Evolutionary conservation across 2,888 invertebrate genomes (phyloP).

Genomic region (Eristalinus sepulchralis): DNA sequence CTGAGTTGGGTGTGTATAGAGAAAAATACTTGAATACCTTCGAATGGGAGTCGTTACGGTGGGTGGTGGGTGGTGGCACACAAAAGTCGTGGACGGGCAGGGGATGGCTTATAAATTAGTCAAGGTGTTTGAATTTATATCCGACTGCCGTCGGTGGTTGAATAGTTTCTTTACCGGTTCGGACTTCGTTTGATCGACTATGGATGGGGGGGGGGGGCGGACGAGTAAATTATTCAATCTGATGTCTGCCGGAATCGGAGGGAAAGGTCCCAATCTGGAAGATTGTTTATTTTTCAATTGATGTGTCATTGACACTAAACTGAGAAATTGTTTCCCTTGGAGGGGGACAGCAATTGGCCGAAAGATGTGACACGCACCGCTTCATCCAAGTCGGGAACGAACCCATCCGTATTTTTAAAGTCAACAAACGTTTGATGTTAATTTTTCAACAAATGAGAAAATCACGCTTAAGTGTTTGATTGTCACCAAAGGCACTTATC

Average conservation of each 20-base stretch:
- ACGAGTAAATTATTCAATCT: slow-evolving; percentile 38
- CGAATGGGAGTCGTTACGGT: neutral
- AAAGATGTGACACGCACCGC: too few relatives aligned
- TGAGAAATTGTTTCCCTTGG: neutral
- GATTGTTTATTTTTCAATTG: neutral
- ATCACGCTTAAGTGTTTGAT: too few relatives aligned
- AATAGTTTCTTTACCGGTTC: slow-evolving; percentile 42
- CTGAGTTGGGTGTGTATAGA: neutral
- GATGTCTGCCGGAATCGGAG: slow-evolving; percentile 22
- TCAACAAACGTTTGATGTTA: too few relatives aligned
- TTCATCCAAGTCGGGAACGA: too few relatives aligned
- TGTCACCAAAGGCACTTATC: too few relatives aligned
- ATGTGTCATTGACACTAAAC: neutral
- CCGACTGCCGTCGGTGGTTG: slow-evolving; percentile 22
- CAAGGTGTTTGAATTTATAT: slow-evolving; percentile 47
- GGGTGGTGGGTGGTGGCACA: neutral
- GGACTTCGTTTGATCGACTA: slow-evolving; percentile 59
- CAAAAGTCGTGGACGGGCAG: neutral
- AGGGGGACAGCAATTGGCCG: neutral
- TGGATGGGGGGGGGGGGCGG: slow-evolving; percentile 15
- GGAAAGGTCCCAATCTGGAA: neutral
- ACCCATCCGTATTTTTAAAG: too few relatives aligned
- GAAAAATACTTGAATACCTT: neutral
- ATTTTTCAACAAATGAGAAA: too few relatives aligned
- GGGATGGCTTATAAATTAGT: slow-evolving; percentile 59